These are phyloP conservation scores for Scaptomyza montana DNA, from an alignment of 1,140 invertebrate species.

Conservation along the genomic window DNA sequence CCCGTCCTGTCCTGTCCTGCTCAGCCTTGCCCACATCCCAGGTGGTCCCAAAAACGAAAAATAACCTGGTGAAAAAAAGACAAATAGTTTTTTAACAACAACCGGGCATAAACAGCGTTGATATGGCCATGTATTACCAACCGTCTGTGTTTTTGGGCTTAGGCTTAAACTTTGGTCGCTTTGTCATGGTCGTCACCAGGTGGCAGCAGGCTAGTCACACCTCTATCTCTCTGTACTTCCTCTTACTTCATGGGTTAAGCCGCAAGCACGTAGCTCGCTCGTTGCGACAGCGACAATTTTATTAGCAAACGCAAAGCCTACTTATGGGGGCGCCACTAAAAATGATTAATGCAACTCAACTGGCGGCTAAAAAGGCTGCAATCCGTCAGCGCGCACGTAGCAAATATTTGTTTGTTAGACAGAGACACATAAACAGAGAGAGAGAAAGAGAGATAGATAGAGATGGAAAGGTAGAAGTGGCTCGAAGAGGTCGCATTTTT, in stretches of 20 bases:
- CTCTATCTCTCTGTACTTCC: slow-evolving; percentile 16
- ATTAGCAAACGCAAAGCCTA: slow-evolving; percentile 78
- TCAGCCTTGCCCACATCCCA: slow-evolving; percentile 9
- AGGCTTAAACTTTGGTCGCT: slow-evolving; percentile 41
- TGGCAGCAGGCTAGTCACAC: slow-evolving; percentile 55
- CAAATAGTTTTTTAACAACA: slow-evolving; percentile 80
- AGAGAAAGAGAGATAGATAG: neutral
- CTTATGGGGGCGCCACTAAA: slow-evolving; percentile 80
- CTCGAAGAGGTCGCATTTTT: slow-evolving; percentile 53
- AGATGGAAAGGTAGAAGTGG: neutral
- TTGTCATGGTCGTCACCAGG: slow-evolving; percentile 31
- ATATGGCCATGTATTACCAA: slow-evolving; percentile 40
- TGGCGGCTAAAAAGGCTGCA: slow-evolving; percentile 76
- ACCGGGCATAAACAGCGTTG: slow-evolving; percentile 52
- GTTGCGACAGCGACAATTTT: slow-evolving; percentile 68
- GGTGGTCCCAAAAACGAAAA: neutral
- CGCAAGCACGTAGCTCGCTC: slow-evolving; percentile 58
- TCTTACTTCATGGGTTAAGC: slow-evolving; percentile 12
- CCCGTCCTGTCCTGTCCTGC: no score
- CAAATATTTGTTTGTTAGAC: slow-evolving; percentile 65
- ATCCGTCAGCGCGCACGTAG: slow-evolving; percentile 77
- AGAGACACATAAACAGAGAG: neutral
- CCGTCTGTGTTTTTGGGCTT: slow-evolving; percentile 41
- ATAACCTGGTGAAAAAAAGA: slow-evolving; percentile 33
- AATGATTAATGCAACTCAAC: slow-evolving; percentile 79